Conservation (phyloP, 2,797 vertebrate genomes). For the Cryptoblepharus egeriae region DNA sequence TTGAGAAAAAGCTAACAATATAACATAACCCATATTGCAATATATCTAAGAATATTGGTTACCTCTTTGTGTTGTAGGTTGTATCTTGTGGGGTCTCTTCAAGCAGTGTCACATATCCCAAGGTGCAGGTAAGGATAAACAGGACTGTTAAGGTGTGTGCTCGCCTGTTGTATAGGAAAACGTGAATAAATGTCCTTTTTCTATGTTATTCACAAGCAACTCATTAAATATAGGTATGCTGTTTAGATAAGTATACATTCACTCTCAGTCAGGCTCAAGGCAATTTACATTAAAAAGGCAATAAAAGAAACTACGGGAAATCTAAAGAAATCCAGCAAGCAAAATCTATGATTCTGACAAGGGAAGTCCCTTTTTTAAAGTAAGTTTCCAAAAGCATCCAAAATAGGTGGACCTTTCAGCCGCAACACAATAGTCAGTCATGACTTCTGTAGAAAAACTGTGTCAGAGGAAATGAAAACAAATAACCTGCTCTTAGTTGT, state of each 20-base stretch:
- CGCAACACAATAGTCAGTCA: not conserved
- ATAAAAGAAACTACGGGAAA: not conserved
- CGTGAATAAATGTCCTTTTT: constrained; percentile 1
- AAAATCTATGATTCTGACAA: not conserved
- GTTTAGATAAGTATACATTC: not conserved
- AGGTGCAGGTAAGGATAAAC: constrained; percentile 93
- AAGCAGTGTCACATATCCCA: constrained; percentile 95
- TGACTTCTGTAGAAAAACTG: not conserved
- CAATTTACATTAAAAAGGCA: not conserved
- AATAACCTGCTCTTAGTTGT: not conserved
- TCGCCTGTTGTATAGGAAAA: constrained; percentile 81
- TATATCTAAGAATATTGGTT: not conserved
- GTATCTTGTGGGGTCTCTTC: constrained; percentile 98
- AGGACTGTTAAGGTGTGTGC: constrained; percentile 95
- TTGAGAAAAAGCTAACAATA: not conserved
- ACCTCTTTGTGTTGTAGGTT: constrained; percentile 97
- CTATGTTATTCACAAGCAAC: not conserved
- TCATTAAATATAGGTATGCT: not conserved
- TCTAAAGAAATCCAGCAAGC: not conserved
- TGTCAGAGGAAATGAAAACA: not conserved
- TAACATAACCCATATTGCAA: not conserved
- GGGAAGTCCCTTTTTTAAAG: not conserved
- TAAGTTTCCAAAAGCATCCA: too few species aligned
- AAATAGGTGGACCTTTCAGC: not conserved
- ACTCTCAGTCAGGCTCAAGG: not conserved